A percentile compares a stretch with the other conserved stretches of the same genome.
These are phyloP conservation scores for Oxyura jamaicensis DNA, from an alignment of 2,113 vertebrate genomes.

Conservation along the genomic window DNA sequence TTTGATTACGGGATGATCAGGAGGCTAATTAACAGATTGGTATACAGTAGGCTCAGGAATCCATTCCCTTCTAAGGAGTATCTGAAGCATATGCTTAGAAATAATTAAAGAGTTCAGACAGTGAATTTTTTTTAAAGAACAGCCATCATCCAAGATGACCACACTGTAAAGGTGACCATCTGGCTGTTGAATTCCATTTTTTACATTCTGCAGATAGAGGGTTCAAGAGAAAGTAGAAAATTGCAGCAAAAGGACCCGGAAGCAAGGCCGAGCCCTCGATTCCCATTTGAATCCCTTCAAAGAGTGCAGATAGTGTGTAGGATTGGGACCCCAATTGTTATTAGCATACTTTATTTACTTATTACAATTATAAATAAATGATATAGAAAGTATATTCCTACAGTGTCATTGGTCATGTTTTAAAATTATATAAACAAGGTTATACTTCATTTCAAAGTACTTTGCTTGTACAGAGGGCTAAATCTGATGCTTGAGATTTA, in stretches of 20 bases:
- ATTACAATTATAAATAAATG: not conserved
- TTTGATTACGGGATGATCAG: not conserved
- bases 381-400: slow-evolving; percentile 22
- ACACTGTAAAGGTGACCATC: slow-evolving; percentile 7
- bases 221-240: slow-evolving; percentile 34
- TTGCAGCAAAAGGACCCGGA: slow-evolving; percentile 18
- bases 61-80: not conserved
- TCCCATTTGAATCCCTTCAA: not conserved
- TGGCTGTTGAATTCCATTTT: not conserved
- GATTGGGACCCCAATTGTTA: not conserved
- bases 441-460: slow-evolving; percentile 26
- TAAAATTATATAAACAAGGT: slow-evolving; percentile 41
- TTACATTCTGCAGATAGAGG: slow-evolving; percentile 1
- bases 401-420: not conserved
- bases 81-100: not conserved
- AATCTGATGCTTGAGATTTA: slow-evolving; percentile 43
- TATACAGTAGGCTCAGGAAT: slow-evolving; percentile 18
- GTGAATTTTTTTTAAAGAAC: not conserved
- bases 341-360: not conserved
- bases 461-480: slow-evolving; percentile 37
- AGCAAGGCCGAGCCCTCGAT: slow-evolving; percentile 25
- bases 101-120: not conserved
- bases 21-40: not conserved
- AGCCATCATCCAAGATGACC: not conserved
- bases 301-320: not conserved